Evolutionary conservation across 2,888 invertebrate species (phyloP).

Genomic region (Dynastes maya): DNA sequence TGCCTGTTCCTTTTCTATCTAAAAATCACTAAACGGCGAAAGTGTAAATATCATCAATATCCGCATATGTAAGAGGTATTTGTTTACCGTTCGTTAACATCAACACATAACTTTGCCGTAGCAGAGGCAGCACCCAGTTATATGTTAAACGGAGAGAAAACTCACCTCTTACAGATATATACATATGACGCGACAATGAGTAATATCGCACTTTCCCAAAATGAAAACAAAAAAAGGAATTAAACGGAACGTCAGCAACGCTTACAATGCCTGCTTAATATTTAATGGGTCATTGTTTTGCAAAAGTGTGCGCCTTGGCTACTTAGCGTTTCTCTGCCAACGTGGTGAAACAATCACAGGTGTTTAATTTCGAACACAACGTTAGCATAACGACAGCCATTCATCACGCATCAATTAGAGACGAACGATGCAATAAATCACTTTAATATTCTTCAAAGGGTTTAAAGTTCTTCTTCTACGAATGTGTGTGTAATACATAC

Average conservation of each 20-base stretch:
- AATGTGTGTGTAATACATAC: neutral
- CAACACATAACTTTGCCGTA: neutral
- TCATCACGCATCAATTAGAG: neutral
- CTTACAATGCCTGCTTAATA: constrained; percentile 49
- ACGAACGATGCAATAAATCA: constrained; percentile 1
- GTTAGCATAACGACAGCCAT: neutral
- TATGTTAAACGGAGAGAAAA: constrained; percentile 12
- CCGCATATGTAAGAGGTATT: neutral
- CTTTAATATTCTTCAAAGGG: neutral
- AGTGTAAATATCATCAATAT: neutral
- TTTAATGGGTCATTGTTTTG: constrained; percentile 50
- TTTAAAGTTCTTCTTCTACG: neutral
- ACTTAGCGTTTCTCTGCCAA: neutral
- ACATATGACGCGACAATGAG: neutral
- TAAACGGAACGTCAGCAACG: neutral
- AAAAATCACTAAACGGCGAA: neutral
- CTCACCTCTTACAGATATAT: neutral
- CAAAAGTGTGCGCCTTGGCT: neutral
- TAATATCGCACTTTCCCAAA: constrained; percentile 35
- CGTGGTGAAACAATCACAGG: neutral
- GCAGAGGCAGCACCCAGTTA: neutral
- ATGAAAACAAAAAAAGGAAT: neutral
- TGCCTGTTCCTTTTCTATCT: too few species aligned
- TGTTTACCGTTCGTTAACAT: neutral
- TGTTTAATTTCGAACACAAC: neutral